Evolutionary conservation across 2,888 invertebrate species (phyloP).

Genomic region (Thecocarcelia acutangulata): DNA sequence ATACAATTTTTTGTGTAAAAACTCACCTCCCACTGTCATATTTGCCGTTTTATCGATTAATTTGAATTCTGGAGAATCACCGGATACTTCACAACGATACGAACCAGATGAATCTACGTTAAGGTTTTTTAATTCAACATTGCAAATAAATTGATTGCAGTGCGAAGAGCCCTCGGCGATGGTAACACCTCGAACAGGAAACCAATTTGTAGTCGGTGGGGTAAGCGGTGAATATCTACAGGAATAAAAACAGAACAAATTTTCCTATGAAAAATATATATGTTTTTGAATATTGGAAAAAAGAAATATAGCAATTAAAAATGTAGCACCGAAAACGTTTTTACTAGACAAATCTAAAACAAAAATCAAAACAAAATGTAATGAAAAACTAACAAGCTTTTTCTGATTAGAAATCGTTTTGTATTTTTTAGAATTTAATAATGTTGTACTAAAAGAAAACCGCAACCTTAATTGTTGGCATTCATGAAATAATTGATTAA

Average conservation of each 20-base stretch:
- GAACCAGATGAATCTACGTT: constrained; percentile 82
- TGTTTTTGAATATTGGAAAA: constrained; percentile 15
- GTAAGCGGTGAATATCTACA: constrained; percentile 81
- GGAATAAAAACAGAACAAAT: constrained; percentile 40
- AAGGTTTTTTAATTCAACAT: constrained; percentile 80
- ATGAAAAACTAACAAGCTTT: too few relatives aligned
- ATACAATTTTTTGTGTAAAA: not conserved
- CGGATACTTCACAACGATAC: constrained; percentile 85
- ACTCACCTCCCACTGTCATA: constrained; percentile 84
- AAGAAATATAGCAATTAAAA: not conserved
- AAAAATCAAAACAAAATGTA: too few relatives aligned
- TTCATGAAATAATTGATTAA: too few relatives aligned
- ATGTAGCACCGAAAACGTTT: too few relatives aligned
- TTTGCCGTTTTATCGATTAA: constrained; percentile 84
- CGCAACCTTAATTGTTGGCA: too few relatives aligned
- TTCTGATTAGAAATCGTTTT: too few relatives aligned
- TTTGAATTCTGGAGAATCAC: constrained; percentile 84
- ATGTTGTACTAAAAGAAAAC: too few relatives aligned
- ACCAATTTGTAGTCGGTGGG: constrained; percentile 80
- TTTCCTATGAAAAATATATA: constrained; percentile 19
- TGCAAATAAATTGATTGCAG: constrained; percentile 81
- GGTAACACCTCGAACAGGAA: constrained; percentile 80
- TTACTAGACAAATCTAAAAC: too few relatives aligned
- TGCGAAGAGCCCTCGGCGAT: constrained; percentile 80
- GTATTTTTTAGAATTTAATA: too few relatives aligned